These are phyloP conservation scores for Oncorhynchus gorbuscha DNA, from an alignment of 2,113 vertebrate genomes.

Conservation along the genomic window DNA sequence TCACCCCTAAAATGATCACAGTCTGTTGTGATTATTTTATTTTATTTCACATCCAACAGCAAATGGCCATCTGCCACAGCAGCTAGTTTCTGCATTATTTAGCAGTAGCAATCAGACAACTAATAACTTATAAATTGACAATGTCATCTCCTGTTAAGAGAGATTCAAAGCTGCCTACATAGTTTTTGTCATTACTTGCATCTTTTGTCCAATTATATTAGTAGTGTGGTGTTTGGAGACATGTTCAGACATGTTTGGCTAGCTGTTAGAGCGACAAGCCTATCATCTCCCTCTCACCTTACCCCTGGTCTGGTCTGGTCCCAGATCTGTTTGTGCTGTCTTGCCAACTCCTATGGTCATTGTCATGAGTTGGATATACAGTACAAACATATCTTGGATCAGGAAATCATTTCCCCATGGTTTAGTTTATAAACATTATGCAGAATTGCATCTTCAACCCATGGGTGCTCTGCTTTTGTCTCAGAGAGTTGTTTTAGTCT, in stretches of 20 bases:
- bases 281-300: background rate
- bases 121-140: background rate
- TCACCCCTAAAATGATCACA: too few relatives aligned
- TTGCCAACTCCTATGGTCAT: background rate
- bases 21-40: too few relatives aligned
- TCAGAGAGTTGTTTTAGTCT: constrained; percentile 19
- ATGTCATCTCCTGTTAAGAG: background rate
- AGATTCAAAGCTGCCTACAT: too few relatives aligned
- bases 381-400: too few relatives aligned
- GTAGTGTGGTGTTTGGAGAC: too few relatives aligned
- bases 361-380: background rate
- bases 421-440: background rate
- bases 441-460: background rate
- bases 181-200: too few relatives aligned
- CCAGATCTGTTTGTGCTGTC: background rate
- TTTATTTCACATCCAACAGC: background rate
- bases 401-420: background rate
- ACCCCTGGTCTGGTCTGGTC: background rate
- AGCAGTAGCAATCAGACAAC: background rate
- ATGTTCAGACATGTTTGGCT: background rate
- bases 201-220: too few relatives aligned
- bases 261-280: background rate
- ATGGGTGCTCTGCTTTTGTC: background rate
- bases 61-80: background rate
- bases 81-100: background rate